A percentile compares a stretch with the other conserved stretches of the same genome.
Conservation (phyloP, 2,888 invertebrate species). For the Pseudococcus longispinus region DNA sequence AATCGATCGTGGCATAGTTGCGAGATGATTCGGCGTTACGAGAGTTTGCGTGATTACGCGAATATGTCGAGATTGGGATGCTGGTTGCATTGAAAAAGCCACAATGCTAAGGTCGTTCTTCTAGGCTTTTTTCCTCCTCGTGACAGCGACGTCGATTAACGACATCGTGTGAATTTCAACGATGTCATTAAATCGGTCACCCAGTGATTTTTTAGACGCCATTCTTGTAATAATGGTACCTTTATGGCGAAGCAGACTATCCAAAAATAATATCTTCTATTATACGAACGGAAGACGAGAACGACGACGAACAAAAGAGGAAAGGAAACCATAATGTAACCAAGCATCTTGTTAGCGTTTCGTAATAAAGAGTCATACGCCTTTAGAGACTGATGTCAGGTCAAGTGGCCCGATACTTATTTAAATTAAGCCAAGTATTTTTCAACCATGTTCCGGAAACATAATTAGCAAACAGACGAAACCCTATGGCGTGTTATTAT, state of each 20-base stretch:
- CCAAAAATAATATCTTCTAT: not conserved
- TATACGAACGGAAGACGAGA: not conserved
- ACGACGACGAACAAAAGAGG: not conserved
- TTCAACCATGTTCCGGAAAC: not conserved
- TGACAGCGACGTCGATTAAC: not conserved
- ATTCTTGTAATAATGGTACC: not conserved
- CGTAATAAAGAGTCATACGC: conserved; percentile 9
- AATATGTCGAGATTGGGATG: not conserved
- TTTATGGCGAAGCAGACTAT: not conserved
- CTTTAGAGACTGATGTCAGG: not conserved
- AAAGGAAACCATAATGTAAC: not conserved
- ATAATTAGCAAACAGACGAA: not conserved
- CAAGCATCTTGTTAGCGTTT: conserved; percentile 3
- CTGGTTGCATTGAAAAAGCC: too few relatives aligned
- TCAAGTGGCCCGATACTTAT: conserved; percentile 1
- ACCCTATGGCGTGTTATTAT: not conserved
- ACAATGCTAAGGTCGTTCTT: not conserved
- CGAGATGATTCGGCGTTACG: conserved; percentile 6
- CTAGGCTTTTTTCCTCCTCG: not conserved
- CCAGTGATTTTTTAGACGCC: conserved; percentile 8
- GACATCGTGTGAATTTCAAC: conserved; percentile 26
- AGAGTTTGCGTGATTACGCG: not conserved
- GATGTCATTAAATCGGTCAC: conserved; percentile 32
- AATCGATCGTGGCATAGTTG: not conserved
- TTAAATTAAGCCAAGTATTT: conserved; percentile 10